Evolutionary conservation across 2,113 vertebrate genomes (phyloP).

Genomic region (Ovis canadensis): DNA sequence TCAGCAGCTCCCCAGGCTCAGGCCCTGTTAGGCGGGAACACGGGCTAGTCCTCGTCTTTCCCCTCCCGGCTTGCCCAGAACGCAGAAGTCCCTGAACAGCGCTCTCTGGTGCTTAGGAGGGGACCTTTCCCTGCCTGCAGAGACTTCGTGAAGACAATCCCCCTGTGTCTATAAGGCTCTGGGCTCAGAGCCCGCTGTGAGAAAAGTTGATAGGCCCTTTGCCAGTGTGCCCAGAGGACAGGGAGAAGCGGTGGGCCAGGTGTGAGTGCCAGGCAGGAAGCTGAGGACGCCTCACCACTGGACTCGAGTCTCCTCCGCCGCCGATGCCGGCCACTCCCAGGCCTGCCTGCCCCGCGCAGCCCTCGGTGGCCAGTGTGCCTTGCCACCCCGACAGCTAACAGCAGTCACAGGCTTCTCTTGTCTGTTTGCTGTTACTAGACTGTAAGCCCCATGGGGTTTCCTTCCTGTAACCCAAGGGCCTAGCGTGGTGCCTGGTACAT

Average conservation of each 20-base stretch:
- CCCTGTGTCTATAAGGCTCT: background rate
- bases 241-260: too few species aligned
- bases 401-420: background rate
- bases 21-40: background rate
- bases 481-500: background rate
- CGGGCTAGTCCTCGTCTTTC: too few species aligned
- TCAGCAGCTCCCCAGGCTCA: accelerated
- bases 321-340: background rate
- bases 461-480: background rate
- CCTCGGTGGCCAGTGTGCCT: background rate
- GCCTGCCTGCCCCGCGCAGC: background rate
- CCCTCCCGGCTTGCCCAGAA: background rate
- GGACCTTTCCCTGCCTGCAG: background rate
- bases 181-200: background rate
- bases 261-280: background rate
- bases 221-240: background rate
- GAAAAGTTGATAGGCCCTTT: background rate
- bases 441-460: background rate
- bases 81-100: background rate
- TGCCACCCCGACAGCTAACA: too few species aligned
- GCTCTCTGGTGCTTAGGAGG: background rate
- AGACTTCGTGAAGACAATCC: background rate
- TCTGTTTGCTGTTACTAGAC: background rate
- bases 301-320: background rate
- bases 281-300: background rate